phyloP scores from a whole-genome alignment of 1,140 invertebrate species.

The Aphelinus atriplicis region DNA sequence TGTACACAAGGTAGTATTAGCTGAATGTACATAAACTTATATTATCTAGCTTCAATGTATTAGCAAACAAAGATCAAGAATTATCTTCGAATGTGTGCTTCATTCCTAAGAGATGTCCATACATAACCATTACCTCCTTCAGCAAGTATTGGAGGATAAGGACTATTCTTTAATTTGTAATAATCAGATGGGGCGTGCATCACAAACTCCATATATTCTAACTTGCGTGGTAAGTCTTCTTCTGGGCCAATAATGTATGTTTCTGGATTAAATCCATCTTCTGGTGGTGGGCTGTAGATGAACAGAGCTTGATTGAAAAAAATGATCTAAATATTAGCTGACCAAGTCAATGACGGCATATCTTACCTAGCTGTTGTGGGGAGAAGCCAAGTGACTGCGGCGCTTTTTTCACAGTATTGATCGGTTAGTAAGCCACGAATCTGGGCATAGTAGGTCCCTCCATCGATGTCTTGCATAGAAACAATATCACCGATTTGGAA shows the following conservation, averaged over 20 bases:
- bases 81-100: slow-evolving; percentile 36
- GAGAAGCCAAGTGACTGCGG: slow-evolving; percentile 91
- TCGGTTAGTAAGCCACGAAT: slow-evolving; percentile 89
- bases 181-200: slow-evolving; percentile 94
- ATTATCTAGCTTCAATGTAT: too few species aligned
- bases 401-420: slow-evolving; percentile 94
- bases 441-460: slow-evolving; percentile 88
- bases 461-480: slow-evolving; percentile 81
- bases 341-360: background rate
- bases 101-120: slow-evolving; percentile 70
- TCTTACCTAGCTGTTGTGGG: slow-evolving; percentile 77
- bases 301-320: too few species aligned
- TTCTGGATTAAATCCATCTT: slow-evolving; percentile 86
- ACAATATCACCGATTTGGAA: slow-evolving; percentile 93
- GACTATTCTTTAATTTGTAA: slow-evolving; percentile 79
- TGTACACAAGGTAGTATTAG: too few species aligned
- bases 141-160: slow-evolving; percentile 74
- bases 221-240: slow-evolving; percentile 87
- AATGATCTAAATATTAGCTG: background rate
- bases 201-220: slow-evolving; percentile 90
- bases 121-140: slow-evolving; percentile 73
- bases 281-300: slow-evolving; percentile 74
- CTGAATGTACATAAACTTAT: too few species aligned
- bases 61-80: too few species aligned
- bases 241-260: slow-evolving; percentile 92